Percentiles rank a stretch among this genome's conserved stretches.
These are phyloP conservation scores for Strigamia crassipes DNA, from an alignment of 2,888 invertebrate species.

Conservation along the genomic window DNA sequence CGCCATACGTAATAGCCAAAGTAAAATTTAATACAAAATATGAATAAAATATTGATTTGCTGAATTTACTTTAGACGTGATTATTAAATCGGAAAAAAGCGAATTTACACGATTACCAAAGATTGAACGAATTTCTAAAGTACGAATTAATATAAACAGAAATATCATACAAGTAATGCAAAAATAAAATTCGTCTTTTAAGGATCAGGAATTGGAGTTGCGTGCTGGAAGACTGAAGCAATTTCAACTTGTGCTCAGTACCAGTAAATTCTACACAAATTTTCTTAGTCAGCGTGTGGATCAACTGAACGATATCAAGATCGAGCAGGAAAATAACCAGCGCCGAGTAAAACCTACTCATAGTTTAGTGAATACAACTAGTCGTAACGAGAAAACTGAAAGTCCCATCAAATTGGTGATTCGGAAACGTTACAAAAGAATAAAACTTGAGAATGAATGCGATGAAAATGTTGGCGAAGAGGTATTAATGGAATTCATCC, in stretches of 20 bases:
- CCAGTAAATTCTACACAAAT: constrained; percentile 53
- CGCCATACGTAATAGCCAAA: too few species aligned
- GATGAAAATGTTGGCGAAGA: too few species aligned
- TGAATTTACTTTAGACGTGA: too few species aligned
- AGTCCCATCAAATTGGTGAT: too few species aligned
- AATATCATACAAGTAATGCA: not conserved
- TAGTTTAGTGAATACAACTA: too few species aligned
- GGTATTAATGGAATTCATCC: too few species aligned
- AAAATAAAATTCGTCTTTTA: not conserved
- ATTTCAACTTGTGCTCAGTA: constrained; percentile 52
- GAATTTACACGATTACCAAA: not conserved
- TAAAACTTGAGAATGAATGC: too few species aligned
- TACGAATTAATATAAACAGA: not conserved
- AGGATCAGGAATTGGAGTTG: not conserved
- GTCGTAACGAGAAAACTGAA: too few species aligned
- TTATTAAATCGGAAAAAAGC: not conserved
- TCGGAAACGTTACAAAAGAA: too few species aligned
- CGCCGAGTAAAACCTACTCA: too few species aligned
- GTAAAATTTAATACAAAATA: too few species aligned
- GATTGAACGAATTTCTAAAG: not conserved
- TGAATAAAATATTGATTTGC: too few species aligned
- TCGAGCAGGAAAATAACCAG: not conserved
- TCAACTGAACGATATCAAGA: not conserved
- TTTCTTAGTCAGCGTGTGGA: constrained; percentile 52
- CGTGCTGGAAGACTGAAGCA: constrained; percentile 52